Percentiles rank a stretch among this genome's conserved stretches.
Evolutionary conservation across 2,888 invertebrate genomes (phyloP).

Genomic region (Scaptomyza tumidula): DNA sequence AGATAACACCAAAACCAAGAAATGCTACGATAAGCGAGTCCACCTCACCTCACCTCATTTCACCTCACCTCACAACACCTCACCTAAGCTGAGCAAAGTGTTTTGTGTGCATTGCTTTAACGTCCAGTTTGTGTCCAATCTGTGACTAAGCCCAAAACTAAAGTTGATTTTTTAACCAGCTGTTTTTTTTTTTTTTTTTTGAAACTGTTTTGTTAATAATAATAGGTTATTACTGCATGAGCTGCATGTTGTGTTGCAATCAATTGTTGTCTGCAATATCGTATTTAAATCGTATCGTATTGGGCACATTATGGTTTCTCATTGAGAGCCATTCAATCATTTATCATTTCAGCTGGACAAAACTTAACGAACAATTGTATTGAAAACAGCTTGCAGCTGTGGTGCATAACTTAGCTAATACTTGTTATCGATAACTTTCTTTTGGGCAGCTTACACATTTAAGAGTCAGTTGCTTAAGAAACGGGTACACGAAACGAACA

Average conservation of each 20-base stretch:
- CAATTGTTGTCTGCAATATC: conserved; percentile 10
- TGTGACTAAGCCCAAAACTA: conserved; percentile 5
- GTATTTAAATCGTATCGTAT: too few species aligned
- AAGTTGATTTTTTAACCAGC: not conserved
- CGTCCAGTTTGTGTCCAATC: not conserved
- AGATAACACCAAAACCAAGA: conserved; percentile 28
- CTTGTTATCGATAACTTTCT: conserved; percentile 11
- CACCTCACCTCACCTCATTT: too few species aligned
- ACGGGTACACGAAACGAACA: too few species aligned
- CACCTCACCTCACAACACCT: not conserved
- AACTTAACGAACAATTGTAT: too few species aligned
- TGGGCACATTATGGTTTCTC: conserved; percentile 1
- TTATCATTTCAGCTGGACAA: conserved; percentile 34
- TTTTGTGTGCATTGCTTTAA: not conserved
- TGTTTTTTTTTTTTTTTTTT: conserved; percentile 3
- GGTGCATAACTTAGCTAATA: not conserved
- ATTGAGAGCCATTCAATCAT: not conserved
- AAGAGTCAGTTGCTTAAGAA: not conserved
- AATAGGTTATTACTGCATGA: not conserved
- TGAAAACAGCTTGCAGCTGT: conserved; percentile 10
- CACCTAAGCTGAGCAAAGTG: not conserved
- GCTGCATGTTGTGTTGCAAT: not conserved
- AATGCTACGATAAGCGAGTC: conserved; percentile 29
- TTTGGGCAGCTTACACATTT: not conserved
- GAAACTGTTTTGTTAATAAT: conserved; percentile 10